A percentile compares a stretch with the other conserved stretches of the same genome.
These are phyloP conservation scores for Dicaeum eximium DNA, from an alignment of 2,113 vertebrate genomes.

Conservation along the genomic window DNA sequence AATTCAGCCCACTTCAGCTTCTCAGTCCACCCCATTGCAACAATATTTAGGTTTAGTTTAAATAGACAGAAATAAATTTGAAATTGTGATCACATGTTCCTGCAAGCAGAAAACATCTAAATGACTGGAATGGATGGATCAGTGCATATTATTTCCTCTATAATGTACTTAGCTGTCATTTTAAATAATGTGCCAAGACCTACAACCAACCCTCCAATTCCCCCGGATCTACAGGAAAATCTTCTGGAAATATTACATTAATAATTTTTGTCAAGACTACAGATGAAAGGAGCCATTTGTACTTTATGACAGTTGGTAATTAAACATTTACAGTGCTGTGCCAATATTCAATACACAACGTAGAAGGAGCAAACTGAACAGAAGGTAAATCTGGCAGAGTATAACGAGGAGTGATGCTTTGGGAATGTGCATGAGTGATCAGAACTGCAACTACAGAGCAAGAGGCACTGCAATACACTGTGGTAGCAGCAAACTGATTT, in stretches of 20 bases:
- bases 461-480: not conserved
- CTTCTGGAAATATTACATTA: not conserved
- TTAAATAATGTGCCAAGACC: not conserved
- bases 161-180: not conserved
- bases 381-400: conserved; percentile 10
- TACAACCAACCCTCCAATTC: not conserved
- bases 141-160: not conserved
- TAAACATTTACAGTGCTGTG: not conserved
- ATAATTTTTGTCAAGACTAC: not conserved
- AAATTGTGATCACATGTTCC: not conserved
- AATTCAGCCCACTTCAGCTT: not conserved
- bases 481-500: not conserved
- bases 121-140: not conserved
- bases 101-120: not conserved
- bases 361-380: conserved; percentile 3
- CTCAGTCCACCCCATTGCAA: not conserved
- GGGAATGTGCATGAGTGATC: not conserved
- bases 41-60: not conserved
- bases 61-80: not conserved
- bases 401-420: not conserved
- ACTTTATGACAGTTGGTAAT: conserved; percentile 15
- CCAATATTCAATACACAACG: not conserved
- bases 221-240: not conserved
- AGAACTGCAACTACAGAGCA: not conserved
- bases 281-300: not conserved